Percentiles rank a stretch among this genome's conserved stretches.
phyloP scores from a whole-genome alignment of 2,113 vertebrate species.

The Propithecus coquereli region DNA sequence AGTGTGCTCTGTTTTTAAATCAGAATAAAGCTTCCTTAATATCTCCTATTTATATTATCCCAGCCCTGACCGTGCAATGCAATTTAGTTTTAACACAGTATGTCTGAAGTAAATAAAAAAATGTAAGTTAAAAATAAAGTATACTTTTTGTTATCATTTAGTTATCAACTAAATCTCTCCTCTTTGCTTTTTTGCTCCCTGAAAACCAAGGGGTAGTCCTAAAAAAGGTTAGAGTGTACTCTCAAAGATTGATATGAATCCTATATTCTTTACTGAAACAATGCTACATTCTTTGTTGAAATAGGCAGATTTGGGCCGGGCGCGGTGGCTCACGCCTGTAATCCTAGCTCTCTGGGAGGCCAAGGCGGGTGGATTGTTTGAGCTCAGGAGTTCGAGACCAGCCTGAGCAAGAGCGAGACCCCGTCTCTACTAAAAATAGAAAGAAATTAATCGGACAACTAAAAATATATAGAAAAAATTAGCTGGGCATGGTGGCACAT shows the following conservation, averaged over 20 bases:
- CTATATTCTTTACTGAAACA: background rate
- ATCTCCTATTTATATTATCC: background rate
- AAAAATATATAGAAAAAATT: too few relatives aligned
- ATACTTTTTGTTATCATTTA: background rate
- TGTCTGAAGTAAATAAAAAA: background rate
- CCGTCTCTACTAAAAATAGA: too few relatives aligned
- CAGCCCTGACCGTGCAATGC: background rate
- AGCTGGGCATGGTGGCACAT: too few relatives aligned
- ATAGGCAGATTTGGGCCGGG: background rate
- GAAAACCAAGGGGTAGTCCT: slow-evolving; percentile 3
- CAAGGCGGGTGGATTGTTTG: too few relatives aligned
- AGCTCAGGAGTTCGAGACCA: too few relatives aligned
- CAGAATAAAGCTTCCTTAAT: background rate
- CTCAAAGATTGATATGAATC: background rate
- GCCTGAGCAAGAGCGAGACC: too few relatives aligned
- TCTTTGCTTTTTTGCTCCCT: background rate
- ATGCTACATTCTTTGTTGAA: background rate
- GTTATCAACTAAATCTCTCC: background rate
- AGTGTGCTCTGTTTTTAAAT: background rate
- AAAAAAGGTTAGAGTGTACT: background rate
- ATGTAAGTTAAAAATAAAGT: slow-evolving; percentile 19
- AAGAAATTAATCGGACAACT: too few relatives aligned
- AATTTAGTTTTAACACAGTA: slow-evolving; percentile 42
- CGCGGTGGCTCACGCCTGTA: too few relatives aligned
- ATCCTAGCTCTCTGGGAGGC: too few relatives aligned